Evolutionary conservation across 2,888 invertebrate species (phyloP).

Genomic region (Elegia similella): DNA sequence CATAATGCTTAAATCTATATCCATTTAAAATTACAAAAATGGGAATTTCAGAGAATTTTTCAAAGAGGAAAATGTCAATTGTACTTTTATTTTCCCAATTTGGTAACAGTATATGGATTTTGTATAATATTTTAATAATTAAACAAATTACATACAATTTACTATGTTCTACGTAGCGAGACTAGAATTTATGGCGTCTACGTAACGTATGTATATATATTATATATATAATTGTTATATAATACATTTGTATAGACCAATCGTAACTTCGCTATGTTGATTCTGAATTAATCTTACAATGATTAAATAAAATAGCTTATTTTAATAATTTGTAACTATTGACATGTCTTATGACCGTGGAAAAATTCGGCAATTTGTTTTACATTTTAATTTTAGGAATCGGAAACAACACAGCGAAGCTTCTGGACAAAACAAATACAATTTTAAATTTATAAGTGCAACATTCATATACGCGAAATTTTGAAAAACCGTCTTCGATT

Average conservation of each 20-base stretch:
- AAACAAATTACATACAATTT: conserved; percentile 55
- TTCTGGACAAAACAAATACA: not conserved
- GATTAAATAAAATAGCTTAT: not conserved
- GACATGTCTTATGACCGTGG: not conserved
- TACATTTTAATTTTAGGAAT: not conserved
- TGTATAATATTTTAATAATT: conserved; percentile 39
- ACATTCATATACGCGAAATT: conserved; percentile 12
- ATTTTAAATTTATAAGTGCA: conserved; percentile 9
- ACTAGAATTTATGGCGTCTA: conserved; percentile 77
- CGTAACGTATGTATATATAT: conserved; percentile 49
- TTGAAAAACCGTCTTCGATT: not conserved
- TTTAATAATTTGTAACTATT: conserved; percentile 2
- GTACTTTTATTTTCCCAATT: not conserved
- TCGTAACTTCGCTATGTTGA: not conserved
- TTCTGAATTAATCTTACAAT: not conserved
- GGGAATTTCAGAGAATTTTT: not conserved
- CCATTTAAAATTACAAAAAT: not conserved
- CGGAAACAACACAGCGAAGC: conserved; percentile 1
- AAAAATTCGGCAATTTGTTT: not conserved
- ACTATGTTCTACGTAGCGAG: conserved; percentile 64
- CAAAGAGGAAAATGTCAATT: not conserved
- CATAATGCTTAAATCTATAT: conserved; percentile 27
- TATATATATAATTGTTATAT: conserved; percentile 45
- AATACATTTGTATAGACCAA: conserved; percentile 26
- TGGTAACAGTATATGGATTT: conserved; percentile 2